Base-by-base conservation (phyloP, 2,888 invertebrate species). In the Pyrocoelia pectoralis region DNA sequence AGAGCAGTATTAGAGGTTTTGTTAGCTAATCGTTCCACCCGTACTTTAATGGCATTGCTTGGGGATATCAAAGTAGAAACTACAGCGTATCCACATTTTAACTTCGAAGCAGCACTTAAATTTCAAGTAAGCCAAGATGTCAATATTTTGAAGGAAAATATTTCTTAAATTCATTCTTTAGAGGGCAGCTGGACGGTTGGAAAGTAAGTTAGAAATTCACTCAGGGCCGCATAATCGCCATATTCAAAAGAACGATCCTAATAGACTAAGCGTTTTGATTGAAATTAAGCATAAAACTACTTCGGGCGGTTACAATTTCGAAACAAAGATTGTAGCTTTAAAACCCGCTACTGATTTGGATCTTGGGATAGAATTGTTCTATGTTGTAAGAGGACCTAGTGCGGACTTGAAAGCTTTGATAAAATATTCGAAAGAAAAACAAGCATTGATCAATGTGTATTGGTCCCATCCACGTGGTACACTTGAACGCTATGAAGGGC, bases 71-170 rank as follows among this genome's bases (percentile, higher is more conserved):
- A 88, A 43, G 82, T 94, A 70, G 86, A 88, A 61, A 90, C 92
- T 9, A 88, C 92, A 0, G 92, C 93, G 0, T 93, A 94, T 80
- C 90, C 92, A 0, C 85, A 87, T 38, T 85, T 90, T 59, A 89
- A 92, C 77, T 89, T 92, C 75, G 87, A 86, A 61, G 82, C 89
- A 0, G 85, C 88, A 48, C 73, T 86, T 19, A 88, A 85, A 68
- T 88, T 89, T 82, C 83, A 87, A 82, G 89, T 89, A 78, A 83
- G 84, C 70, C 53, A n/a, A n/a, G n/a, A n/a, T n/a, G 10, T 40
- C 17, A 12, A 19, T 19, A 50, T 33, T 33, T 33, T 17, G 8
- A 12, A 3, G 24, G 19, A 15, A 46, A 15, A 19, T 48, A 18
- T 48, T 19, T 48, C 8, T 4, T 48, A 24, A n/a, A 29, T 50